A percentile compares a stretch with the other conserved stretches of the same genome.
Evolutionary conservation across 2,888 invertebrate species (phyloP).

Genomic region (Hemistola chrysoprasaria): DNA sequence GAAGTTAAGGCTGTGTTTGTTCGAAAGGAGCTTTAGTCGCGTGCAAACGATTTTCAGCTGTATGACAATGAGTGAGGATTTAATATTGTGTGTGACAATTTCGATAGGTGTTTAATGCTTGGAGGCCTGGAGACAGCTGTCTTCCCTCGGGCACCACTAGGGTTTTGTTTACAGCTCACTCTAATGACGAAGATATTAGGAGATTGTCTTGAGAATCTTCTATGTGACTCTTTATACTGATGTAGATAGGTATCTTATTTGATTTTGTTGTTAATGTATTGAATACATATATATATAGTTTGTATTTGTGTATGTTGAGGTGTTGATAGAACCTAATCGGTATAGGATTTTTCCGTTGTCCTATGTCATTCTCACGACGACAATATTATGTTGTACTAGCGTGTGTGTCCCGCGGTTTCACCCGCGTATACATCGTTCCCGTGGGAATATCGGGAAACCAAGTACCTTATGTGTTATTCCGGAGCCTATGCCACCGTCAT

Average conservation of each 20-base stretch:
- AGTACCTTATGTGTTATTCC: too few relatives aligned
- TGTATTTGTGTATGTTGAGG: conserved; percentile 1
- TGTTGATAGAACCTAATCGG: too few relatives aligned
- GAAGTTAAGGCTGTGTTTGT: conserved; percentile 13
- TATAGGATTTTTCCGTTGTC: too few relatives aligned
- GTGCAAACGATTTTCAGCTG: conserved; percentile 27
- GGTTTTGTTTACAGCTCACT: conserved; percentile 73
- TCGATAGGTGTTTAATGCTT: conserved; percentile 51
- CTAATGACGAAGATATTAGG: conserved; percentile 65
- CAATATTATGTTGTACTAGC: too few relatives aligned
- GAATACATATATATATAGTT: too few relatives aligned
- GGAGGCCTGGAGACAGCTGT: conserved; percentile 78
- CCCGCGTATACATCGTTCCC: too few relatives aligned
- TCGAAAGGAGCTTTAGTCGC: conserved; percentile 11
- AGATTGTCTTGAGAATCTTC: conserved; percentile 27
- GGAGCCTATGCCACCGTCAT: too few relatives aligned
- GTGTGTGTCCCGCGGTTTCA: too few relatives aligned
- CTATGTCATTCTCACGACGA: too few relatives aligned
- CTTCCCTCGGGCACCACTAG: conserved; percentile 66
- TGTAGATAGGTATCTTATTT: too few relatives aligned
- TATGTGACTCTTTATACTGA: conserved; percentile 14
- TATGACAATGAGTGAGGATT: conserved; percentile 19
- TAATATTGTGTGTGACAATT: conserved; percentile 29
- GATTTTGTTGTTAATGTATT: too few relatives aligned
- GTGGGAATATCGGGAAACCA: too few relatives aligned